A percentile compares a stretch with the other conserved stretches of the same genome.
phyloP scores from a whole-genome alignment of 2,888 invertebrate genomes.

The Orchesella flavescens region DNA sequence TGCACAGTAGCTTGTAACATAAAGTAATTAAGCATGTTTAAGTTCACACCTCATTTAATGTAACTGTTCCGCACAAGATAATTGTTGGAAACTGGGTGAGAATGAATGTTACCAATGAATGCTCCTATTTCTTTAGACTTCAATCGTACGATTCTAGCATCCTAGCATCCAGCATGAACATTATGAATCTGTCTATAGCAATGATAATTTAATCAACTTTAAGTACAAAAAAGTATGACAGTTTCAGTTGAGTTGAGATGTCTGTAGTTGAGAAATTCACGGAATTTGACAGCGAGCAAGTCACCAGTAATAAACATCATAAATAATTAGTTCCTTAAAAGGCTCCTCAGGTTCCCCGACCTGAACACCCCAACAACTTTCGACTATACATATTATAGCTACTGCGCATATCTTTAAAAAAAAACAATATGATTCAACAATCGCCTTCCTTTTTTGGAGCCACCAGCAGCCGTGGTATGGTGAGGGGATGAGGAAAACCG shows the following conservation, averaged over 20 bases:
- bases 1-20: too few relatives aligned
- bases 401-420: conserved; percentile 15
- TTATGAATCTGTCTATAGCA: too few relatives aligned
- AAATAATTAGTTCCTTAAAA: conserved; percentile 36
- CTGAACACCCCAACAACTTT: not conserved
- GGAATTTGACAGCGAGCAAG: not conserved
- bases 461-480: too few relatives aligned
- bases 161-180: too few relatives aligned
- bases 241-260: too few relatives aligned
- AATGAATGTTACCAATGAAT: too few relatives aligned
- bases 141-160: too few relatives aligned
- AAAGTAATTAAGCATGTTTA: too few relatives aligned
- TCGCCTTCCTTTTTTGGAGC: conserved; percentile 20
- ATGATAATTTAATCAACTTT: too few relatives aligned
- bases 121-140: too few relatives aligned
- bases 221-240: too few relatives aligned
- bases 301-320: not conserved
- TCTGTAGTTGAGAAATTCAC: not conserved
- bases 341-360: conserved; percentile 22
- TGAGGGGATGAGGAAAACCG: not conserved
- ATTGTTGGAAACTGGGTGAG: not conserved
- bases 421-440: too few relatives aligned
- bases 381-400: not conserved
- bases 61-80: conserved; percentile 2
- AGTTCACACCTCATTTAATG: conserved; percentile 14